A percentile compares a stretch with the other conserved stretches of the same genome.
Conservation (phyloP, 1,140 invertebrate genomes). For the Medauroidea extradentata region DNA sequence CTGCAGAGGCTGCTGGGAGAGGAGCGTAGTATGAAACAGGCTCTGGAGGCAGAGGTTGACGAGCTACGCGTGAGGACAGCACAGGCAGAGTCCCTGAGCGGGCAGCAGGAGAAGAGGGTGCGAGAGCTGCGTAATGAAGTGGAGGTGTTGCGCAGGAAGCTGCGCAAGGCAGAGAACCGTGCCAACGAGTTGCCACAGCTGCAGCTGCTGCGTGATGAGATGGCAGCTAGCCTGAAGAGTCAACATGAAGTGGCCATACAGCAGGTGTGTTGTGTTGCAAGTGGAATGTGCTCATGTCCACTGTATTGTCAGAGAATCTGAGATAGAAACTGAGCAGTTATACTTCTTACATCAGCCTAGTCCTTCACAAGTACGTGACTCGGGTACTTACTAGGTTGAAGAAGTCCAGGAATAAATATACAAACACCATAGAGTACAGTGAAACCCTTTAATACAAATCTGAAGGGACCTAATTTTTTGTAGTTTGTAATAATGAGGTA, state of each 20-base stretch:
- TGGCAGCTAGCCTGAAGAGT: constrained; percentile 60
- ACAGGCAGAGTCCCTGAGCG: not conserved
- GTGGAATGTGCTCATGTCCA: too few relatives aligned
- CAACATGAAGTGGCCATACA: constrained; percentile 55
- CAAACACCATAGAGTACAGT: too few relatives aligned
- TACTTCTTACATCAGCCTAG: not conserved
- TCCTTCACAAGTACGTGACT: too few relatives aligned
- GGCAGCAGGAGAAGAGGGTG: constrained; percentile 41
- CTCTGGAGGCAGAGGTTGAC: constrained; percentile 45
- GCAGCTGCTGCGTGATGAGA: constrained; percentile 63
- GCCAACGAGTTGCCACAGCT: constrained; percentile 59
- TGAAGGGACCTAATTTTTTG: too few relatives aligned
- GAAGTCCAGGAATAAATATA: too few relatives aligned
- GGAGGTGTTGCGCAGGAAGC: constrained; percentile 56
- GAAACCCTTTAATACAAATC: too few relatives aligned
- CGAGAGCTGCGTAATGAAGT: constrained; percentile 59
- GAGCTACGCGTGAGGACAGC: not conserved
- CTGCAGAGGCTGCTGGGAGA: constrained; percentile 58
- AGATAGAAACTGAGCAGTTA: not conserved
- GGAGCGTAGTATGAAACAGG: constrained; percentile 57
- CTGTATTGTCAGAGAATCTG: too few relatives aligned
- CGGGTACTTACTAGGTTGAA: too few relatives aligned
- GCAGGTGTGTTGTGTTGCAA: constrained; percentile 47
- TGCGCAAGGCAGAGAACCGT: constrained; percentile 54
- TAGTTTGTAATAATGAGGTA: too few relatives aligned